Evolutionary conservation across 2,888 invertebrate species (phyloP), one percentile per base, ranked within the genome.

Genomic region (Acanthosepion pharaonis): DNA sequence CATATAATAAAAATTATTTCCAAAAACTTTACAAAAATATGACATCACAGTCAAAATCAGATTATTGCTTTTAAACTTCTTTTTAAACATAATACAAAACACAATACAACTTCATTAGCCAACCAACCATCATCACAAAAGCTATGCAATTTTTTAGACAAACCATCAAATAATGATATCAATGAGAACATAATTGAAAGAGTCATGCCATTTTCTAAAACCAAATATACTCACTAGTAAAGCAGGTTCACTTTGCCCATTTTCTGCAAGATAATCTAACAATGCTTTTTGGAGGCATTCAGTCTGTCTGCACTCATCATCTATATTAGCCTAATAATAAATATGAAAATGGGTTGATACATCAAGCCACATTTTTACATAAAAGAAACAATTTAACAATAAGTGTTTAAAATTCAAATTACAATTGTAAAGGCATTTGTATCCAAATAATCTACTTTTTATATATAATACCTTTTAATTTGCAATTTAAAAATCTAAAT

Each of bases 241-340:
- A n/a, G 97, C 97, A 42, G 97, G 97, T 95, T 97, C 97, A 96
- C 96, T 97, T 94, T 97, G 96, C 23, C 97, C 96, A 95, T 97
- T 97, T 95, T 97, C 96, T 11, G 97, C 96, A 91, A 97, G 96
- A 95, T 97, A 97, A 94, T 97, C 97, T 94, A 97, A 95, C 96
- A 97, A 96, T 91, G 97, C 96, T 95, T 97, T 96, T 95, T 97
- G 97, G 42, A 97, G 96, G 94, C 96, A 96, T 95, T 97, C 96
- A 55, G 97, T 97, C 91, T 96, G 96, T 95, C 97, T 97, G 25
- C 94, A 51, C 4, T 53, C 93, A 18, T 93, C 53, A 93, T 93
- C 93, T 53, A 51, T 33, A 93, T 93, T 93, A 11, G 53, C n/a
- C 93, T 93, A 49, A 48, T 11, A 33, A 78, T 5, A 33, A n/a